phyloP scores from a whole-genome alignment of 2,113 vertebrate species.

The Malurus elegans region DNA sequence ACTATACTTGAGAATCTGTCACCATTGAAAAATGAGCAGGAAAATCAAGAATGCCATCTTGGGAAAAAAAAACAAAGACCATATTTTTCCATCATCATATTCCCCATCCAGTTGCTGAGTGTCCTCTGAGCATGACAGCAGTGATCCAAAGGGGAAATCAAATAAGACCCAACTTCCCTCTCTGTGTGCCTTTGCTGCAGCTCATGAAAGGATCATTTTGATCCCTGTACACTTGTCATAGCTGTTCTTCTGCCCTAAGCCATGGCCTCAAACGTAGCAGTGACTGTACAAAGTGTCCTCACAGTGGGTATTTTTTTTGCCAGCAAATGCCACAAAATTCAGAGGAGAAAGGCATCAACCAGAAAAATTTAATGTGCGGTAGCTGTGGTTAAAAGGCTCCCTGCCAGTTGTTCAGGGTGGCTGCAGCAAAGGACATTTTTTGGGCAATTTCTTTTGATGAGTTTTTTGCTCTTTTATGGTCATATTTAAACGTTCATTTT shows the following conservation, averaged over 20 bases:
- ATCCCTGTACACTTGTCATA: neutral
- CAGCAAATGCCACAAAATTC: neutral
- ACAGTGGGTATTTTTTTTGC: neutral
- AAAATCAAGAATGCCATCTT: neutral
- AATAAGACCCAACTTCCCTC: neutral
- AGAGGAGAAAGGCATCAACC: neutral
- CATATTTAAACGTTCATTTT: neutral
- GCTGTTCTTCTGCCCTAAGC: neutral
- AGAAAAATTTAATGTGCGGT: neutral
- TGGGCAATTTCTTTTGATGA: neutral
- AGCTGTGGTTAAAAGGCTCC: neutral
- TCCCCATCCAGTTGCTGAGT: neutral
- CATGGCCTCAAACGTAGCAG: neutral
- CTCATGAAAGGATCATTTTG: neutral
- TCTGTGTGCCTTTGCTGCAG: neutral
- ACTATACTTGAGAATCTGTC: neutral
- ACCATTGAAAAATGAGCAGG: neutral
- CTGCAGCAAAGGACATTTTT: neutral
- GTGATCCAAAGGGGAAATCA: neutral
- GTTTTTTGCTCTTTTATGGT: constrained; percentile 8
- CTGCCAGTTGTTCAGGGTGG: neutral
- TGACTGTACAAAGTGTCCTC: neutral
- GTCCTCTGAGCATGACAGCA: neutral
- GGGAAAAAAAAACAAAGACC: neutral
- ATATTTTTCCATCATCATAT: neutral